Evolutionary conservation across 1,140 invertebrate species (phyloP), one percentile per base, ranked within the genome.

Genomic region (Dufourea novaeangliae): DNA sequence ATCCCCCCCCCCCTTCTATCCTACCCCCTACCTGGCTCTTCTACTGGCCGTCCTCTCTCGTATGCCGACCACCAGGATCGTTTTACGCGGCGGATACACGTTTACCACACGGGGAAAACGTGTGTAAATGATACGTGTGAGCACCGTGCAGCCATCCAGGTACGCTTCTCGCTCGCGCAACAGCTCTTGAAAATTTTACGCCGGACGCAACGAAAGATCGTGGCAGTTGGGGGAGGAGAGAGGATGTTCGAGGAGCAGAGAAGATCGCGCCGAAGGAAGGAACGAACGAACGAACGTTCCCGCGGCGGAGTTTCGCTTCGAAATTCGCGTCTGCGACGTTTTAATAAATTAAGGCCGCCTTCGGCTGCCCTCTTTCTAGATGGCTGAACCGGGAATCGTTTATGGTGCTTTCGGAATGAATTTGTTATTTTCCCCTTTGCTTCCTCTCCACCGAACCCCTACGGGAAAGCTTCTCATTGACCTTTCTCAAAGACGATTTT

Each of bases 271-370:
- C 22, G 22, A 20, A 41, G 57, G 10, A 11, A 7, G 10, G 17
- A 7, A 22, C 46, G 34, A 37, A 37, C 3, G 34, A 37, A 37
- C 34, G 46, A 59, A 37, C 52, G 50, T 44, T 63, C 54, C 50
- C 54, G 68, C 20, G 50, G 64, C 59, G n/a, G 29, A 75, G 71
- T 34, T 54, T 61, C 82, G 75, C 46, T 83, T 83, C 80, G 80
- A 83, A 82, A 79, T 82, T 73, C 73, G 78, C 67, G 78, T 84
- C 78, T 73, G 74, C 82, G 79, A 82, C 82, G 69, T 79, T 85
- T 84, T 84, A 84, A 84, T 85, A 85, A 85, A 85, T 85, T 85
- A 85, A 41, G 66, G 41, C 71, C n/a, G 67, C 27, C 78, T 80
- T 75, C 57, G 80, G 62, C 44, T 44, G 74, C 75, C 61, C 52